Conservation (phyloP, 2,797 vertebrate species). For the Muraenolepis orangiensis region DNA sequence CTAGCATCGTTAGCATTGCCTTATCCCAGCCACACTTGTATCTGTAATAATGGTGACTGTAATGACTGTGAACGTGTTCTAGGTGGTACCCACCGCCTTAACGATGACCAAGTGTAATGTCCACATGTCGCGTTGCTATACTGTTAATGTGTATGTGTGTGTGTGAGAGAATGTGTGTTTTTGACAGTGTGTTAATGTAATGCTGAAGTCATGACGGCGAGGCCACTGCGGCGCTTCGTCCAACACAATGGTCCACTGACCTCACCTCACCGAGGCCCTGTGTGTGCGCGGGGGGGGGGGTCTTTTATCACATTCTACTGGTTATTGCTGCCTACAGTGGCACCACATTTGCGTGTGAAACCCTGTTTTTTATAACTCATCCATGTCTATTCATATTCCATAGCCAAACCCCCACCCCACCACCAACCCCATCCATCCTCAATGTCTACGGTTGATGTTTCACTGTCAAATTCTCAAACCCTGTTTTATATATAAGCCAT, state of each 20-base stretch:
- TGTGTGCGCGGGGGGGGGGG: no score
- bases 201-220: background rate
- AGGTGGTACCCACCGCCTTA: no score
- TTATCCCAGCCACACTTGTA: no score
- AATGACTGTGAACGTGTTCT: no score
- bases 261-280: background rate
- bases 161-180: background rate
- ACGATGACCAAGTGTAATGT: no score
- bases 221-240: background rate
- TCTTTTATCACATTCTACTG: background rate
- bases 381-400: background rate
- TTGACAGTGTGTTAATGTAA: background rate
- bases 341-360: background rate
- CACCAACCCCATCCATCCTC: no score
- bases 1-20: no score
- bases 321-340: background rate
- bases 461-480: no score
- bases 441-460: background rate
- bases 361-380: background rate
- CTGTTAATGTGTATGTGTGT: no score
- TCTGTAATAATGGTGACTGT: no score
- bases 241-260: background rate
- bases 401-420: no score
- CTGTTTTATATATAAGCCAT: no score
- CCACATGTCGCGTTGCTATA: background rate